Conservation (phyloP, 2,888 invertebrate species). For the Pinctada fucata region DNA sequence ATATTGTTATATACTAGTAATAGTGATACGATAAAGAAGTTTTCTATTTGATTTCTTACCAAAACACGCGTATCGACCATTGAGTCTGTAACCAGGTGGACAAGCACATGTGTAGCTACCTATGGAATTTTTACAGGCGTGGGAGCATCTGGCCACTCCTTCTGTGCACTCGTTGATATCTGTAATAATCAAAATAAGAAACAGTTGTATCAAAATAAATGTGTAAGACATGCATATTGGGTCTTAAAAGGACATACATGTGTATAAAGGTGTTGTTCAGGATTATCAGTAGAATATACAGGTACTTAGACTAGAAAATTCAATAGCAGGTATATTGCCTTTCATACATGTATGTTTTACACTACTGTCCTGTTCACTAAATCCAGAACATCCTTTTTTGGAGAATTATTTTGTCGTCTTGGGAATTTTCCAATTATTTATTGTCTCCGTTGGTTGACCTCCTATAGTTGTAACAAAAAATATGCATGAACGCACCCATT, state of each 20-base stretch:
- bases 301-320: no score
- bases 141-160: slow-evolving; percentile 29
- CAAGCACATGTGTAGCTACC: slow-evolving; percentile 36
- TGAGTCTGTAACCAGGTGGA: slow-evolving; percentile 33
- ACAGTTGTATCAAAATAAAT: neutral
- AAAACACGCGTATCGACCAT: slow-evolving; percentile 17
- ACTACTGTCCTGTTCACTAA: no score
- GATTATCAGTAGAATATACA: no score
- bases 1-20: neutral
- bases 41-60: slow-evolving; percentile 5
- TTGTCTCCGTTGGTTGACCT: no score
- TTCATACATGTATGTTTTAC: no score
- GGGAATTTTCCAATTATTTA: no score
- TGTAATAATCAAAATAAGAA: slow-evolving; percentile 11
- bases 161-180: slow-evolving; percentile 37
- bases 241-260: neutral
- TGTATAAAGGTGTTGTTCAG: neutral
- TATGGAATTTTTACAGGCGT: slow-evolving; percentile 40
- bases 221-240: neutral
- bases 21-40: no score
- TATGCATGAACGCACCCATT: no score
- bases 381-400: no score
- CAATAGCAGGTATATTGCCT: no score
- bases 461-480: no score
- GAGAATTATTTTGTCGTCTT: no score